Conservation (phyloP, 2,113 vertebrate genomes). For the Brachypteracias leptosomus region DNA sequence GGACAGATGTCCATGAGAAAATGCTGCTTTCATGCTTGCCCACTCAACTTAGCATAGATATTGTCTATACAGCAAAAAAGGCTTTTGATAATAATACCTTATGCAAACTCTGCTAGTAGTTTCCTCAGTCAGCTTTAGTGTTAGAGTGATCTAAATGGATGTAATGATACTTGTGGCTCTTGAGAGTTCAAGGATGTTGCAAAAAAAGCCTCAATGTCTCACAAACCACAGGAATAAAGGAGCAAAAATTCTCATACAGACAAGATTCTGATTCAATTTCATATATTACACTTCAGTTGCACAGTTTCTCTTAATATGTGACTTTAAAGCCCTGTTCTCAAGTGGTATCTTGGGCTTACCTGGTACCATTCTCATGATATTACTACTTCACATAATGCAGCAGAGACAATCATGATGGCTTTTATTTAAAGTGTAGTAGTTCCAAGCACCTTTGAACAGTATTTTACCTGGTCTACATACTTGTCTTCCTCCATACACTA, state of each 20-base stretch:
- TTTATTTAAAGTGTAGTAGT: background rate
- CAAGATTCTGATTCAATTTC: background rate
- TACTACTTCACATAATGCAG: background rate
- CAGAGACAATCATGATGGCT: background rate
- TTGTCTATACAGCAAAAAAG: background rate
- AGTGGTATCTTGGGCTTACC: background rate
- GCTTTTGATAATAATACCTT: background rate
- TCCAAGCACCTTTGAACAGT: background rate
- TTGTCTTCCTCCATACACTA: conserved; percentile 79
- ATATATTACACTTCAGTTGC: background rate
- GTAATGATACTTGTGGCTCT: background rate
- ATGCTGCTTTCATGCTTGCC: background rate
- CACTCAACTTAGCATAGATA: background rate
- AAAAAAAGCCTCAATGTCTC: background rate
- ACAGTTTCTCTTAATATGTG: background rate
- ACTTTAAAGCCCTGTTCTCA: background rate
- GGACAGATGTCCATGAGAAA: background rate
- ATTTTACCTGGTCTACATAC: conserved; percentile 79
- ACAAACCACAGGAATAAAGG: background rate
- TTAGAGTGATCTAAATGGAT: background rate
- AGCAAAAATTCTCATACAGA: background rate
- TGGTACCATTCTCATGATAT: background rate
- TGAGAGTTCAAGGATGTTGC: background rate
- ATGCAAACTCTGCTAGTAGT: background rate
- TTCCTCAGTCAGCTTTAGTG: background rate